phyloP scores from a whole-genome alignment of 2,888 invertebrate species.

The Chirona hameri region DNA sequence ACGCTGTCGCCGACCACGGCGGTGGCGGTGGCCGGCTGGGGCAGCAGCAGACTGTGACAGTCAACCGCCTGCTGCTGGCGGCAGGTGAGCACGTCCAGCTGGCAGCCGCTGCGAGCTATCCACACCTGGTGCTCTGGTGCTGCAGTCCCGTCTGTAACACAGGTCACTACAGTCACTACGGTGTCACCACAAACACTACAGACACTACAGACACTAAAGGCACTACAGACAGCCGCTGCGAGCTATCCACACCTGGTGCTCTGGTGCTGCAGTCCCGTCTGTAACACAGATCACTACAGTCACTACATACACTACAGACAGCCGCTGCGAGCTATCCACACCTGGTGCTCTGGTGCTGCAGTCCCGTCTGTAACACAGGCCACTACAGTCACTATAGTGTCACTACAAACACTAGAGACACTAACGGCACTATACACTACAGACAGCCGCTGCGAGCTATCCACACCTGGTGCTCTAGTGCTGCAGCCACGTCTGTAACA shows the following conservation, averaged over 20 bases:
- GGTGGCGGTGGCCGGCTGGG: slow-evolving; percentile 53
- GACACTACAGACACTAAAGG: slow-evolving; percentile 31
- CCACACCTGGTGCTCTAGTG: background rate
- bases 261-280: background rate
- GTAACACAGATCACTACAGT: background rate
- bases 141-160: background rate
- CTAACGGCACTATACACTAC: no score
- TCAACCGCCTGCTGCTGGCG: slow-evolving; percentile 32
- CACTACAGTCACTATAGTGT: no score
- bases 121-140: slow-evolving; percentile 33
- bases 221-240: slow-evolving; percentile 39
- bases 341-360: no score
- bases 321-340: no score
- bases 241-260: slow-evolving; percentile 38
- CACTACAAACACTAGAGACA: no score
- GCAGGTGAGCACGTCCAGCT: slow-evolving; percentile 39
- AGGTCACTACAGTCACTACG: background rate
- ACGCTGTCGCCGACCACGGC: slow-evolving; percentile 71
- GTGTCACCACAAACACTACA: background rate
- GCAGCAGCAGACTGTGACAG: slow-evolving; percentile 39
- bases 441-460: no score
- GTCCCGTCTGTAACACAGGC: no score
- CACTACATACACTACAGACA: slow-evolving; percentile 1
- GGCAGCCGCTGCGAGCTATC: slow-evolving; percentile 39
- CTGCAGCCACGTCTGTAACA: background rate